A percentile compares a stretch with the other conserved stretches of the same genome.
These are phyloP conservation scores for Aculops lycopersici DNA, from an alignment of 1,140 invertebrate species.

Conservation along the genomic window DNA sequence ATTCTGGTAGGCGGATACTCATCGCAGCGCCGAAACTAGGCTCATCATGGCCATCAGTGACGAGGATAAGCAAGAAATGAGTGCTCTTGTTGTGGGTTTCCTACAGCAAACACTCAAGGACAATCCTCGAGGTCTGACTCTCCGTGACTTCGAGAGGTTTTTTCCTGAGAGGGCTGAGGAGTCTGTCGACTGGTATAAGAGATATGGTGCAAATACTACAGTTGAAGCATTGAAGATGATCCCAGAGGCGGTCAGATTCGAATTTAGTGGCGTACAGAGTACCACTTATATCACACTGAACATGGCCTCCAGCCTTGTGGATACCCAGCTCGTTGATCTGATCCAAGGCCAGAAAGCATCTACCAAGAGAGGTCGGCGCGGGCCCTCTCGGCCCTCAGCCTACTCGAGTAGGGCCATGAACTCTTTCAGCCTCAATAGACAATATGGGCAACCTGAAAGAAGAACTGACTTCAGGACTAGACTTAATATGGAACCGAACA, in stretches of 20 bases:
- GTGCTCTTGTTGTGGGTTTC: not conserved
- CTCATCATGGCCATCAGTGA: too few species aligned
- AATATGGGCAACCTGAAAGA: not conserved
- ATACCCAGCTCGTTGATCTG: not conserved
- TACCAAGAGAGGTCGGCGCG: not conserved
- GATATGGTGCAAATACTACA: not conserved
- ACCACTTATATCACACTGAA: not conserved
- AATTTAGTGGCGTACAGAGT: not conserved
- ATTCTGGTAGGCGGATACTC: too few species aligned
- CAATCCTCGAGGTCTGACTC: not conserved
- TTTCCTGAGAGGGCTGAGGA: not conserved
- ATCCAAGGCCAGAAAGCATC: not conserved
- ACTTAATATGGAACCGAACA: not conserved
- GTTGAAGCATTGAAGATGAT: not conserved
- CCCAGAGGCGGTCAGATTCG: not conserved
- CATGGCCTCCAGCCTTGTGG: not conserved
- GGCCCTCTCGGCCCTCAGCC: not conserved
- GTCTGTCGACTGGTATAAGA: not conserved
- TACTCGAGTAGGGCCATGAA: not conserved
- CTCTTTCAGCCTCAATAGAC: not conserved
- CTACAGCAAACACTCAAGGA: not conserved
- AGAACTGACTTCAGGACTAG: not conserved
- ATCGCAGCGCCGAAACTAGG: too few species aligned
- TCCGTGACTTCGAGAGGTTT: not conserved
- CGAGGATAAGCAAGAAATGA: not conserved